Percentiles rank a stretch among this genome's conserved stretches.
phyloP scores from a whole-genome alignment of 1,140 invertebrate genomes.

The Lysiphlebus fabarum region DNA sequence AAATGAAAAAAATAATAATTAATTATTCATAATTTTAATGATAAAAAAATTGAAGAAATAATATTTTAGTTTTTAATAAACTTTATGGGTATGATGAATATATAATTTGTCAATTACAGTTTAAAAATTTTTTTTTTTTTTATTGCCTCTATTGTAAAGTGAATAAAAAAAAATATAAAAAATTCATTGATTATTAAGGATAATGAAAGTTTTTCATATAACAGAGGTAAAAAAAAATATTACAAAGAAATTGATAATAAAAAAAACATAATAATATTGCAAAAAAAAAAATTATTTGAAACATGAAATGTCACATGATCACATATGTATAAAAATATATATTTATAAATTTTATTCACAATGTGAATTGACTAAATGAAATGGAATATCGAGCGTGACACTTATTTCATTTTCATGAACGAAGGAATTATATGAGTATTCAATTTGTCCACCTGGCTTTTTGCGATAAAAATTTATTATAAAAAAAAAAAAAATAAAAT shows the following conservation, averaged over 20 bases:
- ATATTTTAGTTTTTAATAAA: neutral
- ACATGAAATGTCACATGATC: constrained; percentile 35
- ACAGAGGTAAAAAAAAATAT: neutral
- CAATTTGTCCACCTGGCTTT: no score
- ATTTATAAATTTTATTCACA: neutral
- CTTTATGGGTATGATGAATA: neutral
- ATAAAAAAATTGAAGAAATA: neutral
- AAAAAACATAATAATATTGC: constrained; percentile 21
- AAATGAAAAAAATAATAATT: neutral
- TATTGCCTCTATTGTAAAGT: no score
- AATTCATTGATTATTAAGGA: no score
- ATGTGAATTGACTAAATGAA: neutral
- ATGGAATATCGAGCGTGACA: constrained; percentile 10
- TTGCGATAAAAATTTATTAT: no score
- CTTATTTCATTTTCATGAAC: no score
- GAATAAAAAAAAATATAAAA: no score
- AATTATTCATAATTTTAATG: neutral
- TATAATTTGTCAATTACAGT: constrained; percentile 1
- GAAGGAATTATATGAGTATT: no score
- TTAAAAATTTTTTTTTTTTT: neutral
- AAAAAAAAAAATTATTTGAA: constrained; percentile 14
- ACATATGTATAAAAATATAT: no score
- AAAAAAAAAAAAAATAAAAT: no score
- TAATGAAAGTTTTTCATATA: no score
- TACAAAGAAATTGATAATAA: neutral